These are phyloP conservation scores for Onychomys arenicola DNA, from an alignment of 2,797 vertebrate genomes.

Conservation along the genomic window DNA sequence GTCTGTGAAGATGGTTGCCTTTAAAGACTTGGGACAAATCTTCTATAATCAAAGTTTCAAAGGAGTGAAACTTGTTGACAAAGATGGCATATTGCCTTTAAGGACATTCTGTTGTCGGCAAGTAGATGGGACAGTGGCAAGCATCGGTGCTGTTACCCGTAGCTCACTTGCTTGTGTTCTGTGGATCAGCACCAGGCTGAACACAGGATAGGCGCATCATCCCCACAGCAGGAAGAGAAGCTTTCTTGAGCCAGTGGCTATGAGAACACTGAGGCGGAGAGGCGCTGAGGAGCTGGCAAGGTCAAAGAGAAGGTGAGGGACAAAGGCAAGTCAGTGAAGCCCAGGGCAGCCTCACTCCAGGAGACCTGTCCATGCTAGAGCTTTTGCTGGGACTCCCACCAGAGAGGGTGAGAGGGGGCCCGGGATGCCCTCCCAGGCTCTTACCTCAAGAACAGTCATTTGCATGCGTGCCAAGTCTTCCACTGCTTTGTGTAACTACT, in stretches of 20 bases:
- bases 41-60: conserved; percentile 18
- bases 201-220: fast-evolving
- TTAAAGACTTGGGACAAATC: neutral
- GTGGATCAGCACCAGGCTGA: neutral
- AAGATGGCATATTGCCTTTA: neutral
- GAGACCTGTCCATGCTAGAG: no score
- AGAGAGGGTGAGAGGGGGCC: neutral
- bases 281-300: neutral
- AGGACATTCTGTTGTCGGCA: neutral
- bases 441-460: neutral
- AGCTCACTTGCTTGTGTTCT: neutral
- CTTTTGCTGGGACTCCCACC: neutral
- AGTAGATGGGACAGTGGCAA: neutral
- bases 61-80: neutral
- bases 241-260: neutral
- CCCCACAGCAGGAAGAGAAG: neutral
- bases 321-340: neutral
- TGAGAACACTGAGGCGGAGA: neutral
- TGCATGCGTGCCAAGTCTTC: neutral
- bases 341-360: fast-evolving
- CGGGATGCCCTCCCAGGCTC: neutral
- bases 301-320: neutral
- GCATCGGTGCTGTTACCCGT: neutral
- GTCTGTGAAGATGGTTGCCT: neutral
- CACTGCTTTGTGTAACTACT: neutral